A percentile compares a stretch with the other conserved stretches of the same genome.
These are phyloP conservation scores for Trilocha varians DNA, from an alignment of 2,888 invertebrate genomes.

Conservation along the genomic window DNA sequence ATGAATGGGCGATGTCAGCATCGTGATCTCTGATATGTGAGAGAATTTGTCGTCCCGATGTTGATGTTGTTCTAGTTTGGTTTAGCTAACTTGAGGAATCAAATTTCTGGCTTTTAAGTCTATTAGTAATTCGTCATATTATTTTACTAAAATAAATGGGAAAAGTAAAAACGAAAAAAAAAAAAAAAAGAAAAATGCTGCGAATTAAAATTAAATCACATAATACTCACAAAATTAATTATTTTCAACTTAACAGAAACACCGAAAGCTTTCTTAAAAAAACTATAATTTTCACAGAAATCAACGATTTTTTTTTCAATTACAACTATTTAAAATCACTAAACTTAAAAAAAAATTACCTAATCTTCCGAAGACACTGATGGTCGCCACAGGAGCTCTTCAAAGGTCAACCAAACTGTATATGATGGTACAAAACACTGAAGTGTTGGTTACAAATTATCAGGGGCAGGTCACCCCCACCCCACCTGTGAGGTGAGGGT, in stretches of 20 bases:
- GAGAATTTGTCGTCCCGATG: conserved; percentile 4
- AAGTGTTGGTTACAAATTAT: conserved; percentile 60
- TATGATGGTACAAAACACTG: conserved; percentile 51
- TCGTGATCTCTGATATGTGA: conserved; percentile 8
- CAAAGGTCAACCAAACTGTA: conserved; percentile 55
- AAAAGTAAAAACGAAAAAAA: too few species aligned
- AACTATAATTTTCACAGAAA: too few species aligned
- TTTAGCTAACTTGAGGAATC: conserved; percentile 3
- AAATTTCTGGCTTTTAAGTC: too few species aligned
- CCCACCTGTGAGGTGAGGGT: conserved; percentile 57
- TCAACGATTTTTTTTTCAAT: too few species aligned
- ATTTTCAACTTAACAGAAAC: too few species aligned
- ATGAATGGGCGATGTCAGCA: conserved; percentile 15
- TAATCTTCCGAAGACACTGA: not conserved
- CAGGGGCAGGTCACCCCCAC: conserved; percentile 42
- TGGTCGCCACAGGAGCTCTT: conserved; percentile 29
- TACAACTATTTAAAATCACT: too few species aligned
- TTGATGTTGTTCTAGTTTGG: not conserved
- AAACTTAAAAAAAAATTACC: not conserved
- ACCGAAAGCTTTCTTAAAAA: too few species aligned
- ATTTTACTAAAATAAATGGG: too few species aligned
- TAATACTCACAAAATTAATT: too few species aligned
- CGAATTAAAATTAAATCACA: too few species aligned
- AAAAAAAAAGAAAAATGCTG: too few species aligned
- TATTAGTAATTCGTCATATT: too few species aligned